Evolutionary conservation across 2,797 vertebrate species (phyloP), one percentile per base, ranked within the genome.

Genomic region (Enteromius mattozi): DNA sequence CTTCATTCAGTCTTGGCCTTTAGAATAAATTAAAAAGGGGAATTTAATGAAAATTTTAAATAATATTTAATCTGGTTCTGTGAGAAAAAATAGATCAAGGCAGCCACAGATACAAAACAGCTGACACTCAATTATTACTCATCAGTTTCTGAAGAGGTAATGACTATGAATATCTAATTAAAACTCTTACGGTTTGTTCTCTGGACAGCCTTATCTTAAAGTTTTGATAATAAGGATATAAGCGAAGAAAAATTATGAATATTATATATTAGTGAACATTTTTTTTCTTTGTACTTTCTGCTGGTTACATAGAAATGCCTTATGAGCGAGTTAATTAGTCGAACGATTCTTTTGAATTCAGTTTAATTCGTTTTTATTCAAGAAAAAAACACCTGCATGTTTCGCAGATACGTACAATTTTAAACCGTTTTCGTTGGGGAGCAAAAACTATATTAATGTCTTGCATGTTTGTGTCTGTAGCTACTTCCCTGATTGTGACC

Each of bases 401-500:
- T 30, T 17, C 8, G 17, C 0, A 2, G 5, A 49, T 33, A 30
- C 14, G 19, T 30, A 8, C 0, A 2, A 30, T 51, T 24, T 59
- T 61, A 6, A 27, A 74, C 17, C 21, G 19, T 74, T 51, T 51
- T 51, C 6, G 19, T 35, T 12, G 47, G 27, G 0, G 0, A 16
- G 13, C 10, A 24, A 35, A 42, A 78, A 27, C 33, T 65, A 56
- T 45, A 59, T 12, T 19, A 66, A 21, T 16, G 4, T 61, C 10
- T 61, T 74, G 37, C 7, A 13, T 78, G 24, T 75, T 49, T 91
- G 88, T 89, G 69, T 0, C 93, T 92, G 69, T 89, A 99, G 98
- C 88, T 96, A 97, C 92, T 99, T 98, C 88, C 98, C 98, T 74
- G 95, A 96, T 69, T 99, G 97, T 69, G 98, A 99, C 84, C 89